Conservation (phyloP, 2,888 invertebrate genomes). For the Acleris laterana region DNA sequence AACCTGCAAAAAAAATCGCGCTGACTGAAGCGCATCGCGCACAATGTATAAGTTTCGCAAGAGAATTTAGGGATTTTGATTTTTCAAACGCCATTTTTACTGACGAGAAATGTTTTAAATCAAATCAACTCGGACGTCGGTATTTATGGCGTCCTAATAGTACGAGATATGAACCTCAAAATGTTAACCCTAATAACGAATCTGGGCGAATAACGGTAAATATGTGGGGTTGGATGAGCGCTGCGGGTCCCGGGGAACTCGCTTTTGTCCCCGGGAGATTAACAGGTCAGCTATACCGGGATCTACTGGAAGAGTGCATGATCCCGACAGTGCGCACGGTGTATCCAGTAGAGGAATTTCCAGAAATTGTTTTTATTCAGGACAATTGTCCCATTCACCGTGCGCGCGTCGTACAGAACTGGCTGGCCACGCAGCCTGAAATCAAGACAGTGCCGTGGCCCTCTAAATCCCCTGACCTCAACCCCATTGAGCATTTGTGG, state of each 20-base stretch:
- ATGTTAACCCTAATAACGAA: constrained; percentile 21
- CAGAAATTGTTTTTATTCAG: constrained; percentile 6
- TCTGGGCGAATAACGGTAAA: constrained; percentile 7
- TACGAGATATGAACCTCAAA: constrained; percentile 33
- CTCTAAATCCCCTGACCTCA: constrained; percentile 31
- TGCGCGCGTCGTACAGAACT: constrained; percentile 21
- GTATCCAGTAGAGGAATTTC: constrained; percentile 34
- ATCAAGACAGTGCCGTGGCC: constrained; percentile 29
- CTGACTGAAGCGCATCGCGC: constrained; percentile 31
- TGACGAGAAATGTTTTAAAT: constrained; percentile 39
- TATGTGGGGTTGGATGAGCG: constrained; percentile 34
- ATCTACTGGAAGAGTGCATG: constrained; percentile 31
- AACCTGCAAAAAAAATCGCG: constrained; percentile 27
- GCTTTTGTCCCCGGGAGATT: constrained; percentile 1
- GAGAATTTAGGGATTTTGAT: constrained; percentile 40
- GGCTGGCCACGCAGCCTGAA: constrained; percentile 24
- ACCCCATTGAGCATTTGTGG: constrained; percentile 37
- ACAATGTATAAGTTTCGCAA: constrained; percentile 38
- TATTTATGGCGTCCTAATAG: constrained; percentile 40
- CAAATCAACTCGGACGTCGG: constrained; percentile 36
- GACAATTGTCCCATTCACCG: constrained; percentile 32
- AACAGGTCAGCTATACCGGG: too few relatives aligned
- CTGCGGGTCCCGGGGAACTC: not conserved
- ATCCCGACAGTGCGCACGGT: constrained; percentile 34
- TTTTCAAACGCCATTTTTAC: constrained; percentile 41